phyloP scores from a whole-genome alignment of 2,797 vertebrate genomes.

The Acanthurus tractus region DNA sequence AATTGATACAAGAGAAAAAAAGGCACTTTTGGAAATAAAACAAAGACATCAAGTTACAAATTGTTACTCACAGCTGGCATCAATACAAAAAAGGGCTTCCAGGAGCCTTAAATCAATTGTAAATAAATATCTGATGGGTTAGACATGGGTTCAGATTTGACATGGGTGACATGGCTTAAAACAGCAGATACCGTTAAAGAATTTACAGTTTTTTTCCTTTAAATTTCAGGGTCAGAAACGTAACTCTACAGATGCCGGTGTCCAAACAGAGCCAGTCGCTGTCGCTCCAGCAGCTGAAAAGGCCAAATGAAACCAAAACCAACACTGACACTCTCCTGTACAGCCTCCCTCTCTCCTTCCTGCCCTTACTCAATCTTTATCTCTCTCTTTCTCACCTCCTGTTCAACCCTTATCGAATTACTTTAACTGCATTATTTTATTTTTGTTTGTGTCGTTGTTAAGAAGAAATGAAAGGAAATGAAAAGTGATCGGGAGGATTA shows the following conservation, averaged over 20 bases:
- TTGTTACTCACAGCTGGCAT: background rate
- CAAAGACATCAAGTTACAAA: background rate
- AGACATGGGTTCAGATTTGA: background rate
- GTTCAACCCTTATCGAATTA: slow-evolving; percentile 22
- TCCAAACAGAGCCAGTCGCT: slow-evolving; percentile 92
- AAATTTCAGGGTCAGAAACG: slow-evolving; percentile 90
- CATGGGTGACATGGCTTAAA: background rate
- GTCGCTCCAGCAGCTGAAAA: slow-evolving; percentile 88
- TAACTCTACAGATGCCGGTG: slow-evolving; percentile 90
- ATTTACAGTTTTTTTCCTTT: background rate
- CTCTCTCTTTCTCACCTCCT: slow-evolving; percentile 29
- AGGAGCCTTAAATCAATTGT: background rate
- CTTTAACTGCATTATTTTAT: slow-evolving; percentile 43
- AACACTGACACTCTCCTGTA: slow-evolving; percentile 63
- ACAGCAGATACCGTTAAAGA: background rate
- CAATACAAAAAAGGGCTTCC: background rate
- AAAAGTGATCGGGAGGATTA: slow-evolving; percentile 38
- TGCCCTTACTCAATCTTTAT: slow-evolving; percentile 33
- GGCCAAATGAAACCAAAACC: slow-evolving; percentile 89
- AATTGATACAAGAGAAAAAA: background rate
- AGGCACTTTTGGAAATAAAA: background rate
- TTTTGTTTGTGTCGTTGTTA: slow-evolving; percentile 40
- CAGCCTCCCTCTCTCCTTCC: slow-evolving; percentile 36
- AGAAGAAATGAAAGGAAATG: slow-evolving; percentile 43
- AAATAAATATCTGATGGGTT: background rate